Base-by-base conservation (phyloP, 2,888 invertebrate species). In the Augiades crinisus region DNA sequence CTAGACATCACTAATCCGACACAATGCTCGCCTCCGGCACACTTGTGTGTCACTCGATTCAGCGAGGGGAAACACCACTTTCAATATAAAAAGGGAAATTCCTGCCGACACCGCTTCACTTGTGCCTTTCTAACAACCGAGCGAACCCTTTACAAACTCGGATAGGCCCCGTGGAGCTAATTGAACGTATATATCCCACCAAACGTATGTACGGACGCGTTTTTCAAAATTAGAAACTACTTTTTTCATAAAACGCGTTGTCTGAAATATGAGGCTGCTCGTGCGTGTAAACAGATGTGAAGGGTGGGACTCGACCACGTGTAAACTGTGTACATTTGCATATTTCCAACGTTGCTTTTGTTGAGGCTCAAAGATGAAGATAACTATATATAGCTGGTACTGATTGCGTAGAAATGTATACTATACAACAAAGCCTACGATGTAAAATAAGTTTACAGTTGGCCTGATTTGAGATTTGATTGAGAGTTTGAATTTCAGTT, bases 71-170 rank as follows among this genome's bases (percentile, higher is more conserved):
- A 75, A 77, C 70, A 70, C 65, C 62, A 71, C 72, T 74, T 70
- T 70, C 75, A 78, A 80, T 80, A 76, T 78, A 82, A 81, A 81
- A 72, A 70, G 77, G 70, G 79, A 80, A 78, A 70, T 75, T 72
- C 70, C 73, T 76, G 76, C 79, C 71, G 74, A 72, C 72, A 76
- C 77, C 78, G 78, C 77, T 75, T 72, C 62, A 62, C 61, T 66
- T 30, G 30, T 43, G 12, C 16, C 44, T 37, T 51, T 21, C 44
- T 37, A 31, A 50, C 36, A 43, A 19, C 37, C 24, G 30, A 21
- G 51, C 37, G 44, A 36, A 50, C 37, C 37, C 43, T 37, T 44
- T 50, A 30, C 12, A 12, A 30, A 30, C n/a, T n/a, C n/a, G n/a
- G n/a, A n/a, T n/a, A n/a, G n/a, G 10, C 30, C 12, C 14, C 27